Percentiles rank a stretch among this genome's conserved stretches.
Evolutionary conservation across 1,140 invertebrate genomes (phyloP).

Genomic region (Zaprionus ornatus): DNA sequence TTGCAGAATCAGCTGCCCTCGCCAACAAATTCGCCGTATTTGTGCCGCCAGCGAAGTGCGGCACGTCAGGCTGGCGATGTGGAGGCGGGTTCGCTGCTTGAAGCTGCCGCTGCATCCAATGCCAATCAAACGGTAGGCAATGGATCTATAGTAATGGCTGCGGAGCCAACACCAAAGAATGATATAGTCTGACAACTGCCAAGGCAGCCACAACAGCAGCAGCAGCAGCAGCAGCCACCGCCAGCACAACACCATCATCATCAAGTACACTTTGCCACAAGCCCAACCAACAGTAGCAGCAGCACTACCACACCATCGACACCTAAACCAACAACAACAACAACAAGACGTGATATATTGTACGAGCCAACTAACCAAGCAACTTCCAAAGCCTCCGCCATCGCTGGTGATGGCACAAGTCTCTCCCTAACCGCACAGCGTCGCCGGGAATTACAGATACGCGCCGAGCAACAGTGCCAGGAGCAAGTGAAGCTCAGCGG

Average conservation of each 20-base stretch:
- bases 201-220: constrained; percentile 44
- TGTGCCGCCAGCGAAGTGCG: constrained; percentile 90
- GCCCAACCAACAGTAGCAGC: constrained; percentile 46
- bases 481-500: constrained; percentile 62
- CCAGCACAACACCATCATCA: constrained; percentile 47
- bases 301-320: constrained; percentile 35
- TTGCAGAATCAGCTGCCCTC: constrained; percentile 88
- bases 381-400: constrained; percentile 54
- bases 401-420: constrained; percentile 34
- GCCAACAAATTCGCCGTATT: constrained; percentile 90
- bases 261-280: constrained; percentile 63
- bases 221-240: constrained; percentile 28
- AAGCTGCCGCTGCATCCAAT: constrained; percentile 36
- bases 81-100: constrained; percentile 78
- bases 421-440: constrained; percentile 73
- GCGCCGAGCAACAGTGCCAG: constrained; percentile 64
- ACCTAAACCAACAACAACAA: constrained; percentile 35
- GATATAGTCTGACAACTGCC: constrained; percentile 79
- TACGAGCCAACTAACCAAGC: constrained; percentile 62
- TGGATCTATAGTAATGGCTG: constrained; percentile 19
- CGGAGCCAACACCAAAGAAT: constrained; percentile 60
- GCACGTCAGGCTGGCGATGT: constrained; percentile 83
- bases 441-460: constrained; percentile 68
- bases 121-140: constrained; percentile 35
- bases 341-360: constrained; percentile 70